phyloP scores from a whole-genome alignment of 2,797 vertebrate genomes.

The Amblyraja radiata region DNA sequence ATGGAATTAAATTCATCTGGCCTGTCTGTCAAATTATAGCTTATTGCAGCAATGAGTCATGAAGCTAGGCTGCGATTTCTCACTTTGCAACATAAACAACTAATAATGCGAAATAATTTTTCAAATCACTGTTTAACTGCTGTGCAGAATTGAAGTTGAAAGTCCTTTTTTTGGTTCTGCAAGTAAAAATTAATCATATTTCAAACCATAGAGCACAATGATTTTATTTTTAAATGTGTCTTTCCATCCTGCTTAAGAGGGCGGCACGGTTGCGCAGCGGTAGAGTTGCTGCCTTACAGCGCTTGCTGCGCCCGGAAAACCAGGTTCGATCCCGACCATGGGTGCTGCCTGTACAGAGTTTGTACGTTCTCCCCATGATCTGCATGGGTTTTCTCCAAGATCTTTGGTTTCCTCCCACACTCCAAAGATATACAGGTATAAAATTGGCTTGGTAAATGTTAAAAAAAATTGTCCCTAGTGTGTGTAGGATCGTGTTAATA shows the following conservation, averaged over 20 bases:
- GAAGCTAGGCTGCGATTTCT: background rate
- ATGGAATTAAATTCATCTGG: slow-evolving; percentile 31
- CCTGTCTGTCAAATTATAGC: slow-evolving; percentile 25
- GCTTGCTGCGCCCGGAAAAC: too few relatives aligned
- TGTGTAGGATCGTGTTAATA: too few relatives aligned
- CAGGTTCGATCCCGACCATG: too few relatives aligned
- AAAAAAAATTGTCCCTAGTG: too few relatives aligned
- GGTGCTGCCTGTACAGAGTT: too few relatives aligned
- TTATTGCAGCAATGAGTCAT: slow-evolving; percentile 12
- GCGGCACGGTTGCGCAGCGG: too few relatives aligned
- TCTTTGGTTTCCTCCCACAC: too few relatives aligned
- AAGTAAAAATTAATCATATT: background rate
- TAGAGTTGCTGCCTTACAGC: too few relatives aligned
- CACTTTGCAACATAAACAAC: background rate
- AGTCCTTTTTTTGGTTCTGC: background rate
- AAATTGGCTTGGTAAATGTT: too few relatives aligned
- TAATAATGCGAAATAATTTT: background rate
- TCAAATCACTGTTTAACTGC: slow-evolving; percentile 18
- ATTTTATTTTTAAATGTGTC: background rate
- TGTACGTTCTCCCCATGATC: too few relatives aligned
- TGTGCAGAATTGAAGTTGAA: background rate
- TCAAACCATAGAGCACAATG: background rate
- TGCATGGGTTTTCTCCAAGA: too few relatives aligned
- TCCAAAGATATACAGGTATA: too few relatives aligned
- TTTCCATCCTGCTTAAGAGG: background rate